phyloP scores from a whole-genome alignment of 2,797 vertebrate species.

The Crypturellus tataupa region DNA sequence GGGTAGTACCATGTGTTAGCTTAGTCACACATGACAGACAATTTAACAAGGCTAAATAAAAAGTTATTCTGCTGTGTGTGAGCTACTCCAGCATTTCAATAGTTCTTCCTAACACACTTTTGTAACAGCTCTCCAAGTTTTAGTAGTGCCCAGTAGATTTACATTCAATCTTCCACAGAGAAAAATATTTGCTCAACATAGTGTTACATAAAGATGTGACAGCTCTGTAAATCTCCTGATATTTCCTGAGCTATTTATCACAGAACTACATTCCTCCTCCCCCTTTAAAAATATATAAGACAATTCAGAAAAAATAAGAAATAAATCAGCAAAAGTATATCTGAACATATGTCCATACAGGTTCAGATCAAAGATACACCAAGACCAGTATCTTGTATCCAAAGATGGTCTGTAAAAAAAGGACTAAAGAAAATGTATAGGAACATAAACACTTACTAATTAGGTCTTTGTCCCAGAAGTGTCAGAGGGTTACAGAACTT shows the following conservation, averaged over 20 bases:
- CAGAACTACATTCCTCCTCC: background rate
- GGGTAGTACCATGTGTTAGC: background rate
- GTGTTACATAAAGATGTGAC: background rate
- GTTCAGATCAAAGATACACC: background rate
- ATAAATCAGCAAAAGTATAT: background rate
- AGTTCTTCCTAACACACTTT: background rate
- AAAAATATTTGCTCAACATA: background rate
- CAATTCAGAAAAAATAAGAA: background rate
- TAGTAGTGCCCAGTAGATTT: background rate
- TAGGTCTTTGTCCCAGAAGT: background rate
- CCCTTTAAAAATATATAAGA: background rate
- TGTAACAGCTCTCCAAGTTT: background rate
- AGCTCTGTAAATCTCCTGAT: background rate
- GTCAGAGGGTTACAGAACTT: background rate
- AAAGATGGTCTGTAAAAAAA: background rate
- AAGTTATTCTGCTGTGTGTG: background rate
- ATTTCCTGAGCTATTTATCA: background rate
- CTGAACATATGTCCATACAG: background rate
- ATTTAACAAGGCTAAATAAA: constrained; percentile 1
- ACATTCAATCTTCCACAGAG: background rate
- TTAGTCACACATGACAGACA: background rate
- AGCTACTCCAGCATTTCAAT: background rate
- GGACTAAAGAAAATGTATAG: background rate
- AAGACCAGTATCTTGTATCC: background rate
- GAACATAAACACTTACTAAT: background rate